phyloP scores from a whole-genome alignment of 2,113 vertebrate genomes.

The Rana temporaria region DNA sequence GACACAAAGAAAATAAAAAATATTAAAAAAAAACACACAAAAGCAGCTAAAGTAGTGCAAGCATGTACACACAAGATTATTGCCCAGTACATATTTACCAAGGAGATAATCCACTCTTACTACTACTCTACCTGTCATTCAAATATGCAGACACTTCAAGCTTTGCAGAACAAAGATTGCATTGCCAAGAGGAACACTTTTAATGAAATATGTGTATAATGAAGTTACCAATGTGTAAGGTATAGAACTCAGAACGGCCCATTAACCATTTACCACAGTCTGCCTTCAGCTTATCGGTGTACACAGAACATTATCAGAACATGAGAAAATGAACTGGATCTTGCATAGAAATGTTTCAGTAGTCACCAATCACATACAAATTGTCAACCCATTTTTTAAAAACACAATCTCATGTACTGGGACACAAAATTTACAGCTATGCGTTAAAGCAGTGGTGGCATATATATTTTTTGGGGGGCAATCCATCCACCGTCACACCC shows the following conservation, averaged over 20 bases:
- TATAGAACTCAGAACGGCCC: not conserved
- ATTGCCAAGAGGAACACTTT: conserved; percentile 10
- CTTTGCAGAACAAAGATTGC: not conserved
- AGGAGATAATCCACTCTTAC: not conserved
- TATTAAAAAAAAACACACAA: not conserved
- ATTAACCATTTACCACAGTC: no score
- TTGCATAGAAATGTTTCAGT: no score
- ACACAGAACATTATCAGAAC: no score
- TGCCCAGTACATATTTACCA: conserved; percentile 20
- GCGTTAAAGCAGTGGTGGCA: no score
- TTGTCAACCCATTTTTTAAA: no score
- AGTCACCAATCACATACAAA: no score
- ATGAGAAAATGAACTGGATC: no score
- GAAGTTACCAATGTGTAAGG: not conserved
- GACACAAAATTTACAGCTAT: no score
- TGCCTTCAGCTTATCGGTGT: no score
- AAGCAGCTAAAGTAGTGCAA: not conserved
- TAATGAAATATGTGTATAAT: not conserved
- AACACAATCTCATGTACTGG: no score
- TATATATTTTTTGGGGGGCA: no score
- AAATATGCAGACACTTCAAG: conserved; percentile 3
- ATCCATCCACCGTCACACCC: no score
- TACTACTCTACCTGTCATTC: conserved; percentile 26
- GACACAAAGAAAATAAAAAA: not conserved
- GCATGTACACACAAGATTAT: conserved; percentile 28